phyloP scores from a whole-genome alignment of 2,113 vertebrate genomes.

The Leucosticte australis region DNA sequence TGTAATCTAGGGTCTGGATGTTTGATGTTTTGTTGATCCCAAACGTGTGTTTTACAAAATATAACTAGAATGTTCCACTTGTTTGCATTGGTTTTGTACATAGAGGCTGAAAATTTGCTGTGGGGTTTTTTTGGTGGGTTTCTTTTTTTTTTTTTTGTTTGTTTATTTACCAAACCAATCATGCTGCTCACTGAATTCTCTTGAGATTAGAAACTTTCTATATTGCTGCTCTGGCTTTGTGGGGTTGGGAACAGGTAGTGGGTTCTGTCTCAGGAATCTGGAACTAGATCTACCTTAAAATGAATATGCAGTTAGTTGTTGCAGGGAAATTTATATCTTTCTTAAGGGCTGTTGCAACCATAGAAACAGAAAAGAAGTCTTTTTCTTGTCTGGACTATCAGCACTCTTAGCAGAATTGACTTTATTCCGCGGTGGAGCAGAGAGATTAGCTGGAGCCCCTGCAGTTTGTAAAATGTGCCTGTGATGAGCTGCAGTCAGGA shows the following conservation, averaged over 20 bases:
- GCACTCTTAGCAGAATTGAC: slow-evolving; percentile 5
- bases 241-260: slow-evolving; percentile 68
- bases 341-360: slow-evolving; percentile 81
- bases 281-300: slow-evolving; percentile 70
- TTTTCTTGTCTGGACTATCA: slow-evolving; percentile 41
- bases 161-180: slow-evolving; percentile 54
- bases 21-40: slow-evolving; percentile 66
- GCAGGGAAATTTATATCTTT: slow-evolving; percentile 73
- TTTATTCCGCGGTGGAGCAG: not conserved
- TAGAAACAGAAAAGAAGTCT: slow-evolving; percentile 54
- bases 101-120: slow-evolving; percentile 56
- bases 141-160: not conserved
- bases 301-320: slow-evolving; percentile 65
- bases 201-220: slow-evolving; percentile 31
- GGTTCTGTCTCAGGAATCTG: slow-evolving; percentile 78
- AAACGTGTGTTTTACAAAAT: slow-evolving; percentile 60
- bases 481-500: not conserved
- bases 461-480: not conserved
- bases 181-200: slow-evolving; percentile 65
- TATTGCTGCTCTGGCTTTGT: slow-evolving; percentile 51
- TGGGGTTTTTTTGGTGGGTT: not conserved
- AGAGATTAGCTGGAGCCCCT: slow-evolving; percentile 4
- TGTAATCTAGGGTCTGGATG: slow-evolving; percentile 59
- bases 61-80: slow-evolving; percentile 56
- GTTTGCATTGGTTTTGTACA: slow-evolving; percentile 64